Conservation (phyloP, 2,797 vertebrate species). For the Anniella stebbinsi region DNA sequence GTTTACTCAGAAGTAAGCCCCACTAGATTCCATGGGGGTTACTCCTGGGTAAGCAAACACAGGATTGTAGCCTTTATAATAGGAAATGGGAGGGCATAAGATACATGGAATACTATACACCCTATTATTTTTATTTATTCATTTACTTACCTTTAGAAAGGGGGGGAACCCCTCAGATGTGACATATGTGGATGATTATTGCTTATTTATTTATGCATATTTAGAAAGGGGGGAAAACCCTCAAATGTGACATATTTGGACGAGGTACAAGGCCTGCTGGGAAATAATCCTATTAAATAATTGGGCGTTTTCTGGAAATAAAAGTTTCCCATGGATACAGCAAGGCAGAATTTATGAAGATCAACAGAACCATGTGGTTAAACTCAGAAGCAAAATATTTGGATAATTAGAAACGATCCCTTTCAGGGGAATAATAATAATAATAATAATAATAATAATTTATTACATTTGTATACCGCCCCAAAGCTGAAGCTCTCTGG, state of each 20-base stretch:
- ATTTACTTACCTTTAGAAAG: too few species aligned
- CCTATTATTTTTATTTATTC: background rate
- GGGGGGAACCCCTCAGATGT: background rate
- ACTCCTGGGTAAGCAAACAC: too few species aligned
- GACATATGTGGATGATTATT: background rate
- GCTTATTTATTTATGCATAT: too few species aligned
- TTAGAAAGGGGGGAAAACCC: background rate
- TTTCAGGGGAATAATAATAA: too few species aligned
- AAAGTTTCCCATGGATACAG: background rate
- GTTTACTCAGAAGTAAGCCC: too few species aligned
- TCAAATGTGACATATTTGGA: background rate
- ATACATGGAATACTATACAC: background rate
- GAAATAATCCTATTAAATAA: background rate
- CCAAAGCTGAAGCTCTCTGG: too few species aligned
- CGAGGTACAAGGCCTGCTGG: background rate
- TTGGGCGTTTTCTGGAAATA: background rate
- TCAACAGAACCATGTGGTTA: background rate
- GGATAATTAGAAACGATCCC: too few species aligned
- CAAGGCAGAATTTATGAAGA: background rate
- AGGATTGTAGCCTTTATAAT: background rate
- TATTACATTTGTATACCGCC: too few species aligned
- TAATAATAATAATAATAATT: too few species aligned
- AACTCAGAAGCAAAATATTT: background rate
- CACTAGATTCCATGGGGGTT: too few species aligned
- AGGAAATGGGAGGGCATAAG: background rate